phyloP scores from a whole-genome alignment of 2,113 vertebrate species.

The Oreochromis spilurus region DNA sequence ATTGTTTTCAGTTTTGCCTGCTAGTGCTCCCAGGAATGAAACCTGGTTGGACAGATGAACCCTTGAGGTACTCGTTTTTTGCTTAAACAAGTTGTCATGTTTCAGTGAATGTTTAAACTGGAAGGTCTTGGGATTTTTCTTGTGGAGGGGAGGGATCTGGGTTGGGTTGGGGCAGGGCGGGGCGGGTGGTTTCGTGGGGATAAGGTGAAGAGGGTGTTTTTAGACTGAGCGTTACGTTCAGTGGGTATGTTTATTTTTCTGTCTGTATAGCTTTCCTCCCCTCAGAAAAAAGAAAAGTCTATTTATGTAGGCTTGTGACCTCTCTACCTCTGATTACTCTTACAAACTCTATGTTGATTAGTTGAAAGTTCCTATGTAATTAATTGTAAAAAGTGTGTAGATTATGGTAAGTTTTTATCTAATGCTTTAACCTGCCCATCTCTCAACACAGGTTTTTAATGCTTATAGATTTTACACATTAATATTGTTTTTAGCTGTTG shows the following conservation, averaged over 20 bases:
- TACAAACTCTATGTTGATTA: slow-evolving; percentile 81
- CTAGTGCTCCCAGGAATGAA: slow-evolving; percentile 36
- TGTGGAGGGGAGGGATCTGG: slow-evolving; percentile 41
- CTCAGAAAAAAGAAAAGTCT: slow-evolving; percentile 72
- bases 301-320: slow-evolving; percentile 77
- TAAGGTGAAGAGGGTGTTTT: slow-evolving; percentile 61
- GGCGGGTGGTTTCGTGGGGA: slow-evolving; percentile 28
- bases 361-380: slow-evolving; percentile 83
- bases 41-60: slow-evolving; percentile 53
- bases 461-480: slow-evolving; percentile 65
- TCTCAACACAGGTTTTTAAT: slow-evolving; percentile 80
- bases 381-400: slow-evolving; percentile 87
- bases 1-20: slow-evolving; percentile 46
- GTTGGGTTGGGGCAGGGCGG: background rate
- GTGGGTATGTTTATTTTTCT: slow-evolving; percentile 80
- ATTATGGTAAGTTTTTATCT: slow-evolving; percentile 82
- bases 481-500: slow-evolving; percentile 57
- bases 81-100: slow-evolving; percentile 79
- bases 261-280: slow-evolving; percentile 82
- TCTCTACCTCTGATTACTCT: slow-evolving; percentile 94
- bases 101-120: slow-evolving; percentile 90
- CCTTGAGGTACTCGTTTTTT: slow-evolving; percentile 85
- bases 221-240: slow-evolving; percentile 76
- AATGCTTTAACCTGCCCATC: slow-evolving; percentile 82
- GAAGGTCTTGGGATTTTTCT: slow-evolving; percentile 79